Evolutionary conservation across 2,888 invertebrate species (phyloP).

Genomic region (Cryptocephalus moraei): DNA sequence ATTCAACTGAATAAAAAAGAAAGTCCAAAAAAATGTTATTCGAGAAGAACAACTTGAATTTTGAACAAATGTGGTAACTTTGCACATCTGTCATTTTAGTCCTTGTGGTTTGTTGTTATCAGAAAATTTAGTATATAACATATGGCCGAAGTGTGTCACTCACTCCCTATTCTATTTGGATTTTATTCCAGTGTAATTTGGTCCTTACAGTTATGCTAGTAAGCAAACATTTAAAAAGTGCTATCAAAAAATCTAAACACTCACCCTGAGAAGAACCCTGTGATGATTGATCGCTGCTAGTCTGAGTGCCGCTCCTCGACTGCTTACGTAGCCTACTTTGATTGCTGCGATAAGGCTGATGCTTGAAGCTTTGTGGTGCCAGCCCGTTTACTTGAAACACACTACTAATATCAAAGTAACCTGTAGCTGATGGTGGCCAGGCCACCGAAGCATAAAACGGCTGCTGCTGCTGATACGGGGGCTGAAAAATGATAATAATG

Average conservation of each 20-base stretch:
- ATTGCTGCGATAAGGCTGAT: constrained; percentile 39
- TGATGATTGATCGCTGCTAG: constrained; percentile 28
- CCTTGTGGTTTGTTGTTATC: too few species aligned
- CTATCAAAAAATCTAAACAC: background rate
- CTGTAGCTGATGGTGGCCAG: constrained; percentile 40
- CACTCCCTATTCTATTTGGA: too few species aligned
- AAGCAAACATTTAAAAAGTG: background rate
- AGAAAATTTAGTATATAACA: too few species aligned
- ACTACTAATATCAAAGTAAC: constrained; percentile 57
- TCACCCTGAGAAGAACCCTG: constrained; percentile 19
- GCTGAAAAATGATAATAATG: constrained; percentile 20
- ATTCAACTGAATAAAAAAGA: too few species aligned
- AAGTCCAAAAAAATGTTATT: too few species aligned
- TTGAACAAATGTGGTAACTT: too few species aligned
- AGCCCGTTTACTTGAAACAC: constrained; percentile 66
- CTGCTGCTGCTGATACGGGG: constrained; percentile 50
- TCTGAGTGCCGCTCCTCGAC: constrained; percentile 21
- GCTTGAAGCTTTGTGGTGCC: constrained; percentile 55
- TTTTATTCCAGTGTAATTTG: constrained; percentile 1
- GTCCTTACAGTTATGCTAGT: too few species aligned
- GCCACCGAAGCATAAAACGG: constrained; percentile 53
- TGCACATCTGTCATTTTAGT: too few species aligned
- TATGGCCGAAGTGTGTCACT: too few species aligned
- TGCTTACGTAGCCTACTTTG: constrained; percentile 31
- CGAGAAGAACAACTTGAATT: too few species aligned